phyloP scores from a whole-genome alignment of 2,113 vertebrate species.

The Rhadina sibilatrix region DNA sequence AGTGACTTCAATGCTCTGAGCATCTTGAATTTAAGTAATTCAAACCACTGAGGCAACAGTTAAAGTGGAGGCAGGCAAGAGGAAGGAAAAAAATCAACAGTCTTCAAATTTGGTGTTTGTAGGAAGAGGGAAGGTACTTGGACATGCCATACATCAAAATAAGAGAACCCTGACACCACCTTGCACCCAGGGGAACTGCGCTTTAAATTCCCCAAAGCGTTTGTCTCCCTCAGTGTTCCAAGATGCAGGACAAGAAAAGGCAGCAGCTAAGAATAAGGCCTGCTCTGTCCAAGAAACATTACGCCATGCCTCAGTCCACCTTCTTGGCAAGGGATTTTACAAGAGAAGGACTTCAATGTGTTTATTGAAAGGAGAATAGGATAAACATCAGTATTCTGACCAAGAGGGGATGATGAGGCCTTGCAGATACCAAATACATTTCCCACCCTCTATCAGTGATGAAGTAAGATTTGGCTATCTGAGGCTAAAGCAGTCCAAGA shows the following conservation, averaged over 20 bases:
- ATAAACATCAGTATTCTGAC: background rate
- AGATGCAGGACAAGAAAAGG: background rate
- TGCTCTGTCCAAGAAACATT: background rate
- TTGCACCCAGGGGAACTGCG: background rate
- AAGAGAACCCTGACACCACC: background rate
- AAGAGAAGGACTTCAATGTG: background rate
- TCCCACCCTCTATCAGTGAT: background rate
- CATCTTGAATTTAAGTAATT: background rate
- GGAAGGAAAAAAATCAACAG: background rate
- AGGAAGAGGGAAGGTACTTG: background rate
- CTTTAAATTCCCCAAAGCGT: background rate
- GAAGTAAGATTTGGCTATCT: background rate
- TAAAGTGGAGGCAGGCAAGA: background rate
- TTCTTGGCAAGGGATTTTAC: background rate
- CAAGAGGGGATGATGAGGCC: background rate
- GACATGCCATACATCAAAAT: background rate
- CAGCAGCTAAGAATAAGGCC: background rate
- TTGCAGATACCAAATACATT: background rate
- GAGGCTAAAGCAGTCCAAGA: background rate
- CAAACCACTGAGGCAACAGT: background rate
- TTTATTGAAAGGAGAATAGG: background rate
- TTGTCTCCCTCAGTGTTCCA: background rate
- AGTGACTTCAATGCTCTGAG: background rate
- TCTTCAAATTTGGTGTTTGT: background rate
- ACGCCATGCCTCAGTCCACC: background rate